Evolutionary conservation across 2,113 vertebrate species (phyloP).

Genomic region (Syrrhaptes paradoxus): DNA sequence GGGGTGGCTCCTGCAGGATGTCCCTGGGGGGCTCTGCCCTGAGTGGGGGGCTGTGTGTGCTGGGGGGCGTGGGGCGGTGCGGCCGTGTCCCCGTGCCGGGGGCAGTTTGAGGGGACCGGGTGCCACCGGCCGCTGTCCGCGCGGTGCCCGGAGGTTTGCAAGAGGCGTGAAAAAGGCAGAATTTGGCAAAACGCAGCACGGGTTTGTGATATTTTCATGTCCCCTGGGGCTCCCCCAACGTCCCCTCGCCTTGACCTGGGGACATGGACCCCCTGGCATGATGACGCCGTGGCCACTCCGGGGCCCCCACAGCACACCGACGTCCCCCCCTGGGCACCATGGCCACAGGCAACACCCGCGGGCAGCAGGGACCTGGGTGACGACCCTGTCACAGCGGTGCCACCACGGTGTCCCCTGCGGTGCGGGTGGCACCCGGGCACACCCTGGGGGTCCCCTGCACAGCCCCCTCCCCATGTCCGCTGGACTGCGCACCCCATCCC

Average conservation of each 20-base stretch:
- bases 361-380: not conserved
- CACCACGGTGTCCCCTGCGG: not conserved
- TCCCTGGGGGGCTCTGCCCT: not conserved
- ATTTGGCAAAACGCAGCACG: not conserved
- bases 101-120: not conserved
- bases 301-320: not conserved
- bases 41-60: not conserved
- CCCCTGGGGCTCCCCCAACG: fast-evolving
- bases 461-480: not conserved
- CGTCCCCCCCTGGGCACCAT: fast-evolving
- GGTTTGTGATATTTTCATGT: not conserved
- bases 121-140: not conserved
- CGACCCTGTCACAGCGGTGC: too few relatives aligned
- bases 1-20: not conserved
- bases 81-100: fast-evolving
- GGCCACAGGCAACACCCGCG: not conserved
- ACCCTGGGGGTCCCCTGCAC: not conserved
- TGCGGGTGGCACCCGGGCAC: not conserved
- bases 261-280: fast-evolving
- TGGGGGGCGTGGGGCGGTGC: not conserved
- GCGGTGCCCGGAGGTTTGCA: not conserved
- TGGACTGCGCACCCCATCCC: not conserved
- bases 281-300: not conserved
- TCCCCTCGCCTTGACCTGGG: not conserved
- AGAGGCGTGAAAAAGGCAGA: not conserved